Evolutionary conservation across 1,140 invertebrate species (phyloP), one percentile per base, ranked within the genome.

Genomic region (Bombus huntii): DNA sequence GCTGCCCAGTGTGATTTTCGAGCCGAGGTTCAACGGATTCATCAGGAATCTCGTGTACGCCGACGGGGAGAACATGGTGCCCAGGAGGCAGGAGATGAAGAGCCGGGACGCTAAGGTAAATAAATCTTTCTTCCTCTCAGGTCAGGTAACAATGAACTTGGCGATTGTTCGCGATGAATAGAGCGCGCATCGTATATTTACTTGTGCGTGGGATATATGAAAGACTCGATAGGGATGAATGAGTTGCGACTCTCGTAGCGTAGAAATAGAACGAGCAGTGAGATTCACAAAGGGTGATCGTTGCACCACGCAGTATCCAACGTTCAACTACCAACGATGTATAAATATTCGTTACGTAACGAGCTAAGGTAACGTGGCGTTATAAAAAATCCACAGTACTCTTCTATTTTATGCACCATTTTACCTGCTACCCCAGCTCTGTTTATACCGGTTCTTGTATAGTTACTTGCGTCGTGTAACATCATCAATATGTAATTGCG

Each of bases 1-100:
- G 0, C 92, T 98, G 70, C 98, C 98, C 2, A 98, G 97, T 89
- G 98, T 98, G 74, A 98, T 98, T 81, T 98, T 98, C 92, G 98
- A 99, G 95, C 98, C 98, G 0, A 96, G 98, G 83, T 98, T 98
- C 94, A 96, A 97, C 31, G 98, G 98, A 1, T 96, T 97, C 71
- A 97, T 99, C 28, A 96, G 98, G 68, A 98, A 98, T 93, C 95
- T 99, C 53, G 97, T 98, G 39, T 99, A 98, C 93, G 97, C 97
- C 6, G 97, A 98, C 93, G 96, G 97, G 25, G 97, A 98, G 34
- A 97, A 96, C 28, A 96, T 96, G 72, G 94, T 96, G 57, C 97
- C 97, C 0, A 94, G 97, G 86, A 96, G 98, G 57, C 97, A 98
- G 95, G 97, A 98, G 94, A 97, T 98, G 89, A 96, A 97, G 86